phyloP scores from a whole-genome alignment of 2,888 invertebrate genomes.

The Eilema griseolum region DNA sequence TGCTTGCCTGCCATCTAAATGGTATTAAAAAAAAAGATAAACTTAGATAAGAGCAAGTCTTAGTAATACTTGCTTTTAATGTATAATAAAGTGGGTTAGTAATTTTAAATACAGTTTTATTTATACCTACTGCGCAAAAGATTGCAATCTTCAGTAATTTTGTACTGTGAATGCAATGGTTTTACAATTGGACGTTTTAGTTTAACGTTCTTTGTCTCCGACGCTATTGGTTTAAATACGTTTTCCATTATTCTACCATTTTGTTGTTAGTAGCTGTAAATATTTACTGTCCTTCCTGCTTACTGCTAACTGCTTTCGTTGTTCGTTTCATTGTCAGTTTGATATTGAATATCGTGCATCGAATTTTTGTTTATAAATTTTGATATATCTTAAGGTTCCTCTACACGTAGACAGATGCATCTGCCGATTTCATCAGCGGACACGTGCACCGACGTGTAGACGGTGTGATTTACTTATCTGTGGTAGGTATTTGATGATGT shows the following conservation, averaged over 20 bases:
- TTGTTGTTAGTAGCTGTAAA: not conserved
- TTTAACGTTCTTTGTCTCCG: constrained; percentile 4
- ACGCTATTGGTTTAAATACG: constrained; percentile 5
- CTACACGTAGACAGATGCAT: too few relatives aligned
- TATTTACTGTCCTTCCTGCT: not conserved
- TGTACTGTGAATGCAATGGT: not conserved
- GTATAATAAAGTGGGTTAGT: not conserved
- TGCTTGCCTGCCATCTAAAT: too few relatives aligned
- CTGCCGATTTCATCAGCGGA: too few relatives aligned
- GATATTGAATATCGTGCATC: not conserved
- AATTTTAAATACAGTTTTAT: not conserved
- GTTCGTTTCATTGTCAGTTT: not conserved
- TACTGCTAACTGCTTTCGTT: not conserved
- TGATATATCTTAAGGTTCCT: too few relatives aligned
- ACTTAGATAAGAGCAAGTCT: too few relatives aligned
- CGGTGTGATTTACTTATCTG: too few relatives aligned
- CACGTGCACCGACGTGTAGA: too few relatives aligned
- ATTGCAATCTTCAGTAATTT: not conserved
- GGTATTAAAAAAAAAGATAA: too few relatives aligned
- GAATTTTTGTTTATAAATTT: too few relatives aligned
- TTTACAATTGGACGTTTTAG: constrained; percentile 2
- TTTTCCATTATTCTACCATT: constrained; percentile 2
- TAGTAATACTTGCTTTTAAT: not conserved
- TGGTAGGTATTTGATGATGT: too few relatives aligned
- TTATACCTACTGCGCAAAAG: not conserved